Evolutionary conservation across 2,797 vertebrate genomes (phyloP).

Genomic region (Trichosurus vulpecula): DNA sequence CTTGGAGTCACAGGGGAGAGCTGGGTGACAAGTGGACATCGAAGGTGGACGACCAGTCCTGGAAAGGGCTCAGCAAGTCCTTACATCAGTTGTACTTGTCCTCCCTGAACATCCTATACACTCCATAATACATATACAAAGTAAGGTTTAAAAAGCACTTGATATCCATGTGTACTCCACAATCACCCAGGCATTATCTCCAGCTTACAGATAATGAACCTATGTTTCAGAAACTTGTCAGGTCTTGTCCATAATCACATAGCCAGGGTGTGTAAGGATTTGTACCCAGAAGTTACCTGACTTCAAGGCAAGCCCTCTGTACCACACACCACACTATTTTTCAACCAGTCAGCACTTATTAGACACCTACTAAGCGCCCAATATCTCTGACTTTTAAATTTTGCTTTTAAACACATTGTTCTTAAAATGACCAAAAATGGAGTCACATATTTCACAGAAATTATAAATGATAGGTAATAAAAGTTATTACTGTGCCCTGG

Average conservation of each 20-base stretch:
- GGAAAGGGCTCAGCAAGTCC: too few species aligned
- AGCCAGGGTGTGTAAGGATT: neutral
- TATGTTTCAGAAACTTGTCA: neutral
- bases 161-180: neutral
- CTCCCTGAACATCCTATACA: neutral
- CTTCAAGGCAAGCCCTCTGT: neutral
- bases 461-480: neutral
- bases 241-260: neutral
- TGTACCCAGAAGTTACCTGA: neutral
- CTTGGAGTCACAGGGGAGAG: neutral
- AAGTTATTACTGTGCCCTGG: neutral
- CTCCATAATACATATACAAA: neutral
- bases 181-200: neutral
- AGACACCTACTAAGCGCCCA: neutral
- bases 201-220: neutral
- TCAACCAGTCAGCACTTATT: neutral
- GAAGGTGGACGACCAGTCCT: neutral
- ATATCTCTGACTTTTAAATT: neutral
- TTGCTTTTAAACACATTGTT: neutral
- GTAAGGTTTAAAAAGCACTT: neutral
- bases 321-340: neutral
- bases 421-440: neutral
- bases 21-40: neutral
- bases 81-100: too few species aligned
- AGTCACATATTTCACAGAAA: neutral